Percentiles rank a stretch among this genome's conserved stretches.
Evolutionary conservation across 2,888 invertebrate genomes (phyloP).

Genomic region (Spisula subtruncata): DNA sequence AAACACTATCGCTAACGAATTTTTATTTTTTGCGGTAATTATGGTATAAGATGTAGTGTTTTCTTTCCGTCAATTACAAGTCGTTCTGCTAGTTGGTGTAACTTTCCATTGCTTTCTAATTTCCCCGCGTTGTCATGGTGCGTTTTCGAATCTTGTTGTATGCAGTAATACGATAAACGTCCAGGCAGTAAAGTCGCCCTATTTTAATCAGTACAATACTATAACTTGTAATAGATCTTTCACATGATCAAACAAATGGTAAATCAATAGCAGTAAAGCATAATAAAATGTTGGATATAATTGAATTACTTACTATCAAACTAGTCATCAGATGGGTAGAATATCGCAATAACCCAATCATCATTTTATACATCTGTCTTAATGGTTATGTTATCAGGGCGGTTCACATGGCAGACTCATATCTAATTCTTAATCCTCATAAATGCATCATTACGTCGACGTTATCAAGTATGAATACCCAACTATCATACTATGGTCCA

Average conservation of each 20-base stretch:
- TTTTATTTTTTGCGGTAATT: slow-evolving; percentile 23
- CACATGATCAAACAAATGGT: slow-evolving; percentile 31
- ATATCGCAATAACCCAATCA: background rate
- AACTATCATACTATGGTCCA: too few species aligned
- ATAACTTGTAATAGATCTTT: slow-evolving; percentile 26
- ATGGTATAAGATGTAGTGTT: slow-evolving; percentile 14
- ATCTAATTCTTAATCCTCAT: too few species aligned
- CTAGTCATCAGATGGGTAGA: background rate
- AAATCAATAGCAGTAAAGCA: slow-evolving; percentile 31
- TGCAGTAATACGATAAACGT: slow-evolving; percentile 5
- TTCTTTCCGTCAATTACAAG: background rate
- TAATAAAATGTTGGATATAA: slow-evolving; percentile 8
- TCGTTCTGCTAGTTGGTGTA: slow-evolving; percentile 25
- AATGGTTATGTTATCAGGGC: too few species aligned
- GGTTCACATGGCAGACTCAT: too few species aligned
- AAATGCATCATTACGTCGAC: too few species aligned
- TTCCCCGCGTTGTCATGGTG: slow-evolving; percentile 44
- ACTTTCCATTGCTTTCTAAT: slow-evolving; percentile 37
- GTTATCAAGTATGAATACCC: too few species aligned
- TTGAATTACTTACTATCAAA: background rate
- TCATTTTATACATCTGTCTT: too few species aligned
- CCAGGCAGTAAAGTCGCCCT: background rate
- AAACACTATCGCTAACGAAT: slow-evolving; percentile 2
- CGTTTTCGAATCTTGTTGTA: slow-evolving; percentile 41
- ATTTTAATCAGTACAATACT: too few species aligned